Conservation (phyloP, 2,113 vertebrate species). For the Ceyx cyanopectus region DNA sequence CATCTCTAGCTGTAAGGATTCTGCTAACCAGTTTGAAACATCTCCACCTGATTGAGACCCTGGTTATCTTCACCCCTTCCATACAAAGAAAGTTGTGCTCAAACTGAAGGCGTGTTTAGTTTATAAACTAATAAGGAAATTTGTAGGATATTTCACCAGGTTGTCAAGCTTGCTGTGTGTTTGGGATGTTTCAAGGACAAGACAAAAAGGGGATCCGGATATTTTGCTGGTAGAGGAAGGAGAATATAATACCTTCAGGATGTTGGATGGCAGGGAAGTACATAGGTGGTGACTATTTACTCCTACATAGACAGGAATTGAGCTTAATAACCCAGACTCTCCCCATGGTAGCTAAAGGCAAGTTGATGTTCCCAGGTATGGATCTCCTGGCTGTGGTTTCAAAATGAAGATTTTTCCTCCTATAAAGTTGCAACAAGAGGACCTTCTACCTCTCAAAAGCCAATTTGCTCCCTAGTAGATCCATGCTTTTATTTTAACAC, state of each 20-base stretch:
- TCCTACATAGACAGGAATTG: background rate
- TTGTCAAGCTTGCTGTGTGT: accelerated
- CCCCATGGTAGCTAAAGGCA: background rate
- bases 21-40: background rate
- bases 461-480: background rate
- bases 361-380: background rate
- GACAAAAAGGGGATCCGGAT: background rate
- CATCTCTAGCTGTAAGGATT: background rate
- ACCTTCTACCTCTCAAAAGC: background rate
- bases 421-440: background rate
- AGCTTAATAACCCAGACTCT: background rate
- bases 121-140: background rate
- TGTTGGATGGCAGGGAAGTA: background rate
- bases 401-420: background rate
- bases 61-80: background rate
- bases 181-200: background rate
- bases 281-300: background rate
- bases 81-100: background rate
- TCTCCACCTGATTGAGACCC: background rate
- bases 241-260: background rate
- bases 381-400: background rate
- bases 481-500: background rate
- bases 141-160: background rate
- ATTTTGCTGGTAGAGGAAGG: background rate
- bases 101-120: background rate